Base-by-base conservation (phyloP, 2,888 invertebrate species). In the Chaetogeoica ovagalla region DNA sequence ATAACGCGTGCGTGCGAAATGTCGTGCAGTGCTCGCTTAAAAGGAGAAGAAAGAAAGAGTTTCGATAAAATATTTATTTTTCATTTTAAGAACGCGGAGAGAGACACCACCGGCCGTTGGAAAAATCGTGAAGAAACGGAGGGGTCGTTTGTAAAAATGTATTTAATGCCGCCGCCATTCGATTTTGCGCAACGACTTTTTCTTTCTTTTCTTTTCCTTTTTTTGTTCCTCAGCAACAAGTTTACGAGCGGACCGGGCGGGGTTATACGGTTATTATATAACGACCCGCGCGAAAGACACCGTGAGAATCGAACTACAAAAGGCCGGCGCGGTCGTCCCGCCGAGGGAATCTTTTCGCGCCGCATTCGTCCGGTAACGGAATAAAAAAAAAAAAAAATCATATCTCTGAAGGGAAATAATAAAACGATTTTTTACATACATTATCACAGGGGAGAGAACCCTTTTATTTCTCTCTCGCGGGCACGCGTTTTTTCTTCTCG, bases 291-390 rank as follows among this genome's bases (percentile, higher is more conserved):
- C 19, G 43, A 43, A 71, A 79, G 79, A 79, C 79, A 79, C 71
- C 79, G 79, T 79, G 79, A 79, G 79, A 79, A 79, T 55, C 71
- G 21, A 4, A 30, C 1, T 43, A 43, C 43, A 57, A 79, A 71
- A 71, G 71, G 63, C 71, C 71, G 63, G n/a, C n/a, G n/a, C n/a
- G n/a, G 71, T 71, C 71, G 71, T 71, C 71, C 79, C 79, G 57
- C 70, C 52, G 63, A 43, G 63, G 79, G 79, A 71, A 79, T 71
- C 71, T 71, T 43, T 69, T 23, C 39, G 57, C 43, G 30, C 60
- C 63, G 55, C 63, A 79, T 79, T 79, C n/a, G 79, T 79, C 79
- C 79, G 71, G 71, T 79, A 79, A 79, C 79, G 79, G 79, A 79
- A 79, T 77, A 70, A 48, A 48, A 69, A 71, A 55, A 77, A 17